Evolutionary conservation across 1,140 invertebrate species (phyloP), one percentile per base, ranked within the genome.

Genomic region (Drosophila willistoni): DNA sequence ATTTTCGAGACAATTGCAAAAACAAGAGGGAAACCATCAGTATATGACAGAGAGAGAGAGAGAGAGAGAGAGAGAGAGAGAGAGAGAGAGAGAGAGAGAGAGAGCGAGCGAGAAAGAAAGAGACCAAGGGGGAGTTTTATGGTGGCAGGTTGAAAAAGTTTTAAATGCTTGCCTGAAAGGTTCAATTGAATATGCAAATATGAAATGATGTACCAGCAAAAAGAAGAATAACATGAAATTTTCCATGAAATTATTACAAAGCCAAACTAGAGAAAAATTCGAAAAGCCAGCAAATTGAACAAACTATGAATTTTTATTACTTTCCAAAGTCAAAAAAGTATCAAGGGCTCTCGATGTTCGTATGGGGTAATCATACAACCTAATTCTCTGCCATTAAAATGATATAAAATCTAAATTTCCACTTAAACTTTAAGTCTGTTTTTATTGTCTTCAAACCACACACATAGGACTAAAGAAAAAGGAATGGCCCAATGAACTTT

Each of bases 1-100:
- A 61, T 51, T 51, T 51, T 51, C 17, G 65, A 77, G 81, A 70
- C 79, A 82, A 82, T 79, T 82, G 75, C 78, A 72, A 42, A 59
- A 51, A 51, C 44, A 19, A 19, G 56, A 17, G 55, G n/a, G 3
- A 17, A 34, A 57, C 34, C 34, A 36, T 10, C 9, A 10, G 10
- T 2, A 5, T 29, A 29, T 29, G 6, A 29, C 5, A 29, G 25
- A 29, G 25, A 29, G 25, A 7, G 29, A 29, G 5, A 29, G 29
- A 7, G n/a, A 29, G 25, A 29, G 25, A 29, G 25, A 7, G 29
- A 29, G 5, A 29, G 29, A 7, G n/a, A 29, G 25, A 29, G 25
- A 29, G 25, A 7, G 29, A 29, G 5, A 29, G 29, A 7, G n/a
- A 29, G 25, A 29, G 25, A 29, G 25, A 7, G 29, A 29, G 5